These are phyloP conservation scores for Botrylloides violaceus DNA, from an alignment of 23 tunicate species.

Conservation along the genomic window DNA sequence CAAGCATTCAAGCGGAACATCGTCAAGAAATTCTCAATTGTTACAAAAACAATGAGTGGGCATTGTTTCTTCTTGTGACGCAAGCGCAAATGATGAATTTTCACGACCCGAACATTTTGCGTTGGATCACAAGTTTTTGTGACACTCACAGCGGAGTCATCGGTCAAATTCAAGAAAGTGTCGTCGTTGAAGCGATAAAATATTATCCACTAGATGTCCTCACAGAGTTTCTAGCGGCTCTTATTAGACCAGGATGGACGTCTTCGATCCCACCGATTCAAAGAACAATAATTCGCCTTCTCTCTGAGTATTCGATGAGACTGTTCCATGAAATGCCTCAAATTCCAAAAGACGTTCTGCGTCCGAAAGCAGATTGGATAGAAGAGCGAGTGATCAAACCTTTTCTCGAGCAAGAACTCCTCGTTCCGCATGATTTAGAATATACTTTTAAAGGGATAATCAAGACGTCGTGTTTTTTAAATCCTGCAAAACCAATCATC, in stretches of 20 bases:
- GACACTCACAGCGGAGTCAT: slow-evolving; percentile 19
- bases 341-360: neutral
- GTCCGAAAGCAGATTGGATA: neutral
- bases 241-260: slow-evolving; percentile 45
- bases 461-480: slow-evolving; percentile 11
- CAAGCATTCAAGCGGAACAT: neutral
- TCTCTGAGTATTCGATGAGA: slow-evolving; percentile 27
- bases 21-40: slow-evolving; percentile 21
- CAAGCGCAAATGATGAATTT: slow-evolving; percentile 48
- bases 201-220: slow-evolving; percentile 26
- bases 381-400: slow-evolving; percentile 4
- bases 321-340: slow-evolving; percentile 11
- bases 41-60: slow-evolving; percentile 83
- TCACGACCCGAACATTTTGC: slow-evolving; percentile 25
- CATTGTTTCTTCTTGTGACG: slow-evolving; percentile 56
- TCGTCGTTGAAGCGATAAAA: neutral
- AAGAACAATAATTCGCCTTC: slow-evolving; percentile 13
- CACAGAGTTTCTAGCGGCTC: slow-evolving; percentile 28
- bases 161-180: slow-evolving; percentile 13
- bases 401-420: neutral
- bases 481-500: neutral
- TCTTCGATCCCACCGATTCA: neutral
- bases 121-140: slow-evolving; percentile 49
- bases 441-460: neutral
- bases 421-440: neutral